A percentile compares a stretch with the other conserved stretches of the same genome.
phyloP scores from a whole-genome alignment of 2,113 vertebrate genomes.

The Tragelaphus scriptus region DNA sequence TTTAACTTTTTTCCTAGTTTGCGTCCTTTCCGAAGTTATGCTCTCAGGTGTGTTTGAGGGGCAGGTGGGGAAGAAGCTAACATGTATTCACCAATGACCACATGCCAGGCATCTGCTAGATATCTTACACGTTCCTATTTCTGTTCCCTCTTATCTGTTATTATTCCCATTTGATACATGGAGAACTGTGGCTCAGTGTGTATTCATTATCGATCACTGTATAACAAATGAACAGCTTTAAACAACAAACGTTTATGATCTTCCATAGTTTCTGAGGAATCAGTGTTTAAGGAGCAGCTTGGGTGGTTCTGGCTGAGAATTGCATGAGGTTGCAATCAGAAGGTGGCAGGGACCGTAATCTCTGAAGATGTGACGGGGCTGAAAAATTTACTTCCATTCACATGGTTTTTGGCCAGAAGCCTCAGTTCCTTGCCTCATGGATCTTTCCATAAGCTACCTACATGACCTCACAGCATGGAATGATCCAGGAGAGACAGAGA shows the following conservation, averaged over 20 bases:
- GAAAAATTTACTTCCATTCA: not conserved
- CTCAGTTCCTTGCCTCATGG: not conserved
- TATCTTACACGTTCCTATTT: not conserved
- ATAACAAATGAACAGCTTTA: not conserved
- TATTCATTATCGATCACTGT: not conserved
- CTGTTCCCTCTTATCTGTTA: not conserved
- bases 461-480: not conserved
- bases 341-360: not conserved
- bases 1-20: not conserved
- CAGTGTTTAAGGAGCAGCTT: not conserved
- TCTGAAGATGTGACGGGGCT: not conserved
- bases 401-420: not conserved
- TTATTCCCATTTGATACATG: not conserved
- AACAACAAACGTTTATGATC: not conserved
- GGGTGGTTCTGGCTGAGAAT: not conserved
- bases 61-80: not conserved
- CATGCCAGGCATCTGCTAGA: not conserved
- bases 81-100: not conserved
- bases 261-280: not conserved
- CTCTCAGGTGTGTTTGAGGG: not conserved
- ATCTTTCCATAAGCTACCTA: not conserved
- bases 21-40: not conserved
- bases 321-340: not conserved
- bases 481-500: not conserved
- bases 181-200: not conserved